These are phyloP conservation scores for Tridacna gigas DNA, from an alignment of 2,888 invertebrate species.

Conservation along the genomic window DNA sequence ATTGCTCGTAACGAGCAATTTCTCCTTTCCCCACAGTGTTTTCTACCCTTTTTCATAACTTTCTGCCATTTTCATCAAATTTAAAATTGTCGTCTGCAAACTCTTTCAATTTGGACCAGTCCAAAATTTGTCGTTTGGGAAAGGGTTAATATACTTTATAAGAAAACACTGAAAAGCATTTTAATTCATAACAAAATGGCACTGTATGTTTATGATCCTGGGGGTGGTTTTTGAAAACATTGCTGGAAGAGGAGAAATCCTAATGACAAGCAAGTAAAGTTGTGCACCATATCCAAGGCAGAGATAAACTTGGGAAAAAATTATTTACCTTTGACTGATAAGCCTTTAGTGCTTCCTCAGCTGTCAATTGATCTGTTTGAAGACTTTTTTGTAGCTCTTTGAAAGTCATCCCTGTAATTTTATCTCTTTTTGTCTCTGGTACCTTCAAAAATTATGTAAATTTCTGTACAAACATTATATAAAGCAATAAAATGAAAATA, in stretches of 20 bases:
- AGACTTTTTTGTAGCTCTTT: slow-evolving; percentile 61
- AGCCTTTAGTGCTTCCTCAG: slow-evolving; percentile 68
- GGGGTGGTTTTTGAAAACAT: background rate
- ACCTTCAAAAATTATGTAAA: slow-evolving; percentile 33
- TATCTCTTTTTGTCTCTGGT: slow-evolving; percentile 28
- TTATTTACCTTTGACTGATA: slow-evolving; percentile 69
- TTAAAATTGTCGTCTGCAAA: background rate
- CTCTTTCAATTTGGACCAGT: background rate
- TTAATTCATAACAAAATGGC: too few relatives aligned
- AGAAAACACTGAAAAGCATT: too few relatives aligned
- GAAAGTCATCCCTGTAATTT: slow-evolving; percentile 52
- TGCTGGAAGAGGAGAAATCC: background rate
- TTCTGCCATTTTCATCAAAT: too few relatives aligned
- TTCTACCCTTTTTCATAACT: too few relatives aligned
- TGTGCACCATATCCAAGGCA: background rate
- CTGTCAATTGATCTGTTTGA: slow-evolving; percentile 61
- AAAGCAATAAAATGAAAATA: too few relatives aligned
- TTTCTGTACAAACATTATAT: background rate
- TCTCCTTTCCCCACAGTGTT: background rate
- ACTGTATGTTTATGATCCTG: background rate
- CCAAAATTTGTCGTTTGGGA: too few relatives aligned
- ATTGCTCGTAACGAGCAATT: background rate
- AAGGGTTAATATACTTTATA: background rate
- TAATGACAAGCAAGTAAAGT: too few relatives aligned
- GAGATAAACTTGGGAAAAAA: background rate